Conservation (phyloP, 2,888 invertebrate species). For the Pyrochroa serraticornis region DNA sequence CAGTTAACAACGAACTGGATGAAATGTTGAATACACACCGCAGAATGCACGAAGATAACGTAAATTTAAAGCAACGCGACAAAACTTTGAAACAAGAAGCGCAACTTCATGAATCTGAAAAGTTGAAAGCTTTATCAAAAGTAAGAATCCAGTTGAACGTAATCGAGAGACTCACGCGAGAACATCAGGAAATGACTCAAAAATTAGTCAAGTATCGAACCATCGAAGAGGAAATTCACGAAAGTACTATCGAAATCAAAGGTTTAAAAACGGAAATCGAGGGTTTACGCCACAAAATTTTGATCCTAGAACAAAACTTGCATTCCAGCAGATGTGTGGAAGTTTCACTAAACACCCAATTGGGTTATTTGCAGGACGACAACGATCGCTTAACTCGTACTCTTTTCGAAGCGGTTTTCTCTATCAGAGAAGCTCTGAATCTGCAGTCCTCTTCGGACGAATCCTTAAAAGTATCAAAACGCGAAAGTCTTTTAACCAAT, state of each 20-base stretch:
- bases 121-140: conserved; percentile 67
- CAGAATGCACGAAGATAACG: conserved; percentile 67
- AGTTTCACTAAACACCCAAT: conserved; percentile 58
- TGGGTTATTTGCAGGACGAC: conserved; percentile 60
- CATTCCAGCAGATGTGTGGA: conserved; percentile 61
- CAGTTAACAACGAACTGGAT: conserved; percentile 79
- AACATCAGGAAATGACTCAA: conserved; percentile 29
- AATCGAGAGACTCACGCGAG: conserved; percentile 66
- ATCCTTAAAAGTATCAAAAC: conserved; percentile 59
- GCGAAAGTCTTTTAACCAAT: conserved; percentile 62
- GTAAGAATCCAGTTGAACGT: conserved; percentile 68
- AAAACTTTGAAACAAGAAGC: conserved; percentile 62
- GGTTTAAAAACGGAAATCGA: conserved; percentile 28
- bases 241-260: conserved; percentile 24
- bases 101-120: conserved; percentile 67
- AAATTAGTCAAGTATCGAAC: conserved; percentile 34
- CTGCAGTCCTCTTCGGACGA: conserved; percentile 57
- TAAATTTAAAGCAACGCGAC: conserved; percentile 65
- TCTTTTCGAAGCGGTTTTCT: conserved; percentile 66
- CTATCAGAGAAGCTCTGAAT: conserved; percentile 66
- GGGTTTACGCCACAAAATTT: conserved; percentile 36
- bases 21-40: conserved; percentile 68
- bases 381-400: conserved; percentile 63
- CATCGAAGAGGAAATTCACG: conserved; percentile 33
- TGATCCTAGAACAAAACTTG: conserved; percentile 63